phyloP scores from a whole-genome alignment of 1,140 invertebrate genomes.

The Penaeus indicus region DNA sequence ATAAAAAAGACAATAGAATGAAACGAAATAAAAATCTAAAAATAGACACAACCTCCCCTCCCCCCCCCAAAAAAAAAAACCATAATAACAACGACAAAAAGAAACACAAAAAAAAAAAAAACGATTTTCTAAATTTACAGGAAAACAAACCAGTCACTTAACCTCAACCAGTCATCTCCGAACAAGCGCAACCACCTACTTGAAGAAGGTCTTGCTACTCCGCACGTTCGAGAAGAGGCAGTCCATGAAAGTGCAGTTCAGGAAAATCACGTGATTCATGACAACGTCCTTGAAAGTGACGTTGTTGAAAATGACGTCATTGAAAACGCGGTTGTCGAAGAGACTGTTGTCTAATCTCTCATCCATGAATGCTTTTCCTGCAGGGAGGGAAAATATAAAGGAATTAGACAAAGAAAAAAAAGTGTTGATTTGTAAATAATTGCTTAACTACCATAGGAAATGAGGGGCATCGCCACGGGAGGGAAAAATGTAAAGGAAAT shows the following conservation, averaged over 20 bases:
- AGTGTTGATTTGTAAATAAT: neutral
- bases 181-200: slow-evolving; percentile 19
- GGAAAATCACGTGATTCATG: slow-evolving; percentile 68
- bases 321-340: slow-evolving; percentile 68
- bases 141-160: no score
- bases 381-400: neutral
- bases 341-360: slow-evolving; percentile 62
- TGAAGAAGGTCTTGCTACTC: slow-evolving; percentile 69
- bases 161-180: neutral
- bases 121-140: neutral
- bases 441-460: neutral
- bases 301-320: slow-evolving; percentile 65
- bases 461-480: no score
- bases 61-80: no score
- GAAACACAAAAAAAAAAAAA: no score
- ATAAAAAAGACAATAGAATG: no score
- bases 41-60: no score
- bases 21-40: no score
- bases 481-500: neutral
- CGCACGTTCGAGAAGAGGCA: slow-evolving; percentile 67
- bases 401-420: neutral
- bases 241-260: slow-evolving; percentile 67
- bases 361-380: slow-evolving; percentile 19
- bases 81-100: no score
- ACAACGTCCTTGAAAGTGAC: slow-evolving; percentile 67